Evolutionary conservation across 2,113 vertebrate genomes (phyloP).

Genomic region (Gorsachius goisagi): DNA sequence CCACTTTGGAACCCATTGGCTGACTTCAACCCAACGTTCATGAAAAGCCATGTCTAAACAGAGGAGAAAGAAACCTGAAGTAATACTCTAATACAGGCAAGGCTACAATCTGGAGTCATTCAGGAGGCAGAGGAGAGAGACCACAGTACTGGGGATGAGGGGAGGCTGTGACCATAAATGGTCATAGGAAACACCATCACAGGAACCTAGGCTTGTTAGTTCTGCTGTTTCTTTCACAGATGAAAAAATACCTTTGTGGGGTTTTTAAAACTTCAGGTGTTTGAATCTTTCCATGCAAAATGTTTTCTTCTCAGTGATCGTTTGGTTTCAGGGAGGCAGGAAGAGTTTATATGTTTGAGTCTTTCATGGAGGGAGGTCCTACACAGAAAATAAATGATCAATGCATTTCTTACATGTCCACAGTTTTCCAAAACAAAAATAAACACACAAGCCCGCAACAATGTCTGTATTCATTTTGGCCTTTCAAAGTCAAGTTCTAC

Average conservation of each 20-base stretch:
- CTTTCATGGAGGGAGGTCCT: background rate
- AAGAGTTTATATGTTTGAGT: background rate
- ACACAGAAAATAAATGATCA: background rate
- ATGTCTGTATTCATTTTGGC: background rate
- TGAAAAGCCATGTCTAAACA: background rate
- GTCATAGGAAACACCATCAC: background rate
- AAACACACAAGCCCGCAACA: accelerated
- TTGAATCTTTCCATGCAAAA: background rate
- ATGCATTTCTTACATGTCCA: background rate
- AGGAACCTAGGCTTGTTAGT: background rate
- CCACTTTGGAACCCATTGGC: background rate
- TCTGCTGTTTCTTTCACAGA: background rate
- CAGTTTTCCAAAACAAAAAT: background rate
- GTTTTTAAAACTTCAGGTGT: background rate
- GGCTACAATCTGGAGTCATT: background rate
- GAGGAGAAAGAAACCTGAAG: background rate
- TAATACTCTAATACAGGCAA: background rate
- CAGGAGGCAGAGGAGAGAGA: background rate
- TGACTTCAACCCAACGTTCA: background rate
- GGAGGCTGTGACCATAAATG: background rate
- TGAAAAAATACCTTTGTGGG: background rate
- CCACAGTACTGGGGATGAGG: background rate
- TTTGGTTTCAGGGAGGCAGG: background rate
- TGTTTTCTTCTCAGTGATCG: background rate
- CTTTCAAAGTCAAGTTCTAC: background rate